Conservation (phyloP, 1,140 invertebrate genomes). For the Anadara kagoshimensis region DNA sequence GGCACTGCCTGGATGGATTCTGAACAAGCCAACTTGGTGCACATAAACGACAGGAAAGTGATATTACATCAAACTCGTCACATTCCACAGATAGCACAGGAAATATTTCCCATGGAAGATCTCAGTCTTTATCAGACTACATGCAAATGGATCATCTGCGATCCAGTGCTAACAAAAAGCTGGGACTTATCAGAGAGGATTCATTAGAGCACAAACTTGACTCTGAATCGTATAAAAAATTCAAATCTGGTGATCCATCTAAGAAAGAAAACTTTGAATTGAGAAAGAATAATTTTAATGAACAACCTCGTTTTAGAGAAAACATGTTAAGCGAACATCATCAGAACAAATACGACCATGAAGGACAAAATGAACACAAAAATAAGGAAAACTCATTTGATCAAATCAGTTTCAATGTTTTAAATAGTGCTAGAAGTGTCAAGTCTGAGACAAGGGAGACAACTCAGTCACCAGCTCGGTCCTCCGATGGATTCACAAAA, state of each 20-base stretch:
- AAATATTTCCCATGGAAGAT: conserved; percentile 34
- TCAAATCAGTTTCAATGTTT: no score
- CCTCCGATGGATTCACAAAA: conserved; percentile 23
- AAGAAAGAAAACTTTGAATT: conserved; percentile 8
- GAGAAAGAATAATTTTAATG: conserved; percentile 15
- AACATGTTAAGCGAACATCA: conserved; percentile 50
- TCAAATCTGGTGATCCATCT: conserved; percentile 19
- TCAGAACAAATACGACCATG: conserved; percentile 63
- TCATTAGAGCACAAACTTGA: conserved; percentile 42
- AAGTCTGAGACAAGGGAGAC: conserved; percentile 1
- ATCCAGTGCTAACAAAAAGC: conserved; percentile 24
- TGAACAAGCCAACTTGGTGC: conserved; percentile 50
- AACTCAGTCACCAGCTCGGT: conserved; percentile 16
- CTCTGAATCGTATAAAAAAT: conserved; percentile 39
- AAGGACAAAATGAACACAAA: conserved; percentile 69
- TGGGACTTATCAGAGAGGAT: conserved; percentile 62
- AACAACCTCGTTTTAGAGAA: conserved; percentile 19
- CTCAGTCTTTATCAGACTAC: conserved; percentile 50
- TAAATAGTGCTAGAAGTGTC: not conserved
- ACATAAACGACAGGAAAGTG: conserved; percentile 47
- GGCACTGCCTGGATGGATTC: conserved; percentile 42
- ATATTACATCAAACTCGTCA: conserved; percentile 29
- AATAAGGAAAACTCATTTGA: no score
- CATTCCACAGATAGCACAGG: conserved; percentile 7
- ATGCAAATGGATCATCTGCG: conserved; percentile 47